Evolutionary conservation across 2,888 invertebrate genomes (phyloP).

Genomic region (Tinea semifulvella): DNA sequence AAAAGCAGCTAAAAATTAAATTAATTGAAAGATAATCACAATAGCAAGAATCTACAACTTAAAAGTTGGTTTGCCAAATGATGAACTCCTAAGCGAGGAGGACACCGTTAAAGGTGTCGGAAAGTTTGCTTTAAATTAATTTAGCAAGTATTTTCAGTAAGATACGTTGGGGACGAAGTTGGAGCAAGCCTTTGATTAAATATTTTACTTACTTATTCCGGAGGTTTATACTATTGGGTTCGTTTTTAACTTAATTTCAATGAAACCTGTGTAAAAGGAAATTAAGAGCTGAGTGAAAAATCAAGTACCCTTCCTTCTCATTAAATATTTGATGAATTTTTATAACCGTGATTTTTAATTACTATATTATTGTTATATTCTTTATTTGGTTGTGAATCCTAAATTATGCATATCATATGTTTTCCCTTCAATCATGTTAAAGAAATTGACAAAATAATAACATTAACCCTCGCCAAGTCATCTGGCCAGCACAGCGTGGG

Average conservation of each 20-base stretch:
- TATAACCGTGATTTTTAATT: too few relatives aligned
- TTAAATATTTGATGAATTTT: too few relatives aligned
- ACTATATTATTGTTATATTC: too few relatives aligned
- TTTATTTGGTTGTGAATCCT: too few relatives aligned
- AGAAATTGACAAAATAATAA: too few relatives aligned
- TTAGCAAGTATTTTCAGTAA: constrained; percentile 22
- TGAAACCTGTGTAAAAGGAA: too few relatives aligned
- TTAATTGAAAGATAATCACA: constrained; percentile 10
- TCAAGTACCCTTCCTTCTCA: too few relatives aligned
- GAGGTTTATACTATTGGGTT: background rate
- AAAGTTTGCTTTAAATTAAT: constrained; percentile 34
- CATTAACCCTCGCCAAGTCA: too few relatives aligned
- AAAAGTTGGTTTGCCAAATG: constrained; percentile 23
- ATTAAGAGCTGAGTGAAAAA: too few relatives aligned
- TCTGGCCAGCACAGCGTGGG: too few relatives aligned
- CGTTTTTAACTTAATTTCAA: constrained; percentile 1
- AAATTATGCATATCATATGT: too few relatives aligned
- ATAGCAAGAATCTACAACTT: constrained; percentile 4
- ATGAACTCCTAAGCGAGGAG: constrained; percentile 33
- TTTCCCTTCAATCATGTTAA: too few relatives aligned
- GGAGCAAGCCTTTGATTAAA: constrained; percentile 8
- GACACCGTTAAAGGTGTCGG: constrained; percentile 41
- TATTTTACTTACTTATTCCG: constrained; percentile 2
- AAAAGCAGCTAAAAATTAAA: background rate
- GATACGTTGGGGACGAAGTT: constrained; percentile 6